phyloP scores from a whole-genome alignment of 2,113 vertebrate species.

The Naja naja region DNA sequence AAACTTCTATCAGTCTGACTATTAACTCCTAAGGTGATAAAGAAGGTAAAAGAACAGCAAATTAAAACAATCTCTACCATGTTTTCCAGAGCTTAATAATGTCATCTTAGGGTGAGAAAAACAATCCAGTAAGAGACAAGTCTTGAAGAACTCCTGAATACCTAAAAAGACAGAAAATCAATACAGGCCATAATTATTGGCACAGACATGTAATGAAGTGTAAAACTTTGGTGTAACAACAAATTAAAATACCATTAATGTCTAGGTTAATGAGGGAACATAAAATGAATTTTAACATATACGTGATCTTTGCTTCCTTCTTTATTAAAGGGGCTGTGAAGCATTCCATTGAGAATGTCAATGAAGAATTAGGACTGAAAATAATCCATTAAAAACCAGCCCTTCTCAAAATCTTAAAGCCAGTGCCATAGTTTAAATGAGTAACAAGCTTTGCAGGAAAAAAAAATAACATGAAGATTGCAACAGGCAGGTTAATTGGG shows the following conservation, averaged over 20 bases:
- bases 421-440: constrained; percentile 34
- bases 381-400: constrained; percentile 11
- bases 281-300: constrained; percentile 29
- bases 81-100: constrained; percentile 46
- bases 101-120: constrained; percentile 47
- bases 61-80: constrained; percentile 42
- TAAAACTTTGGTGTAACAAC: constrained; percentile 54
- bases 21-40: constrained; percentile 49
- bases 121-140: constrained; percentile 50
- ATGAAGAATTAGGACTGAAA: constrained; percentile 24
- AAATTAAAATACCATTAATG: constrained; percentile 64
- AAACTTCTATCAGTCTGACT: constrained; percentile 11
- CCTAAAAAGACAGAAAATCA: constrained; percentile 58
- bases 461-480: constrained; percentile 34
- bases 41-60: constrained; percentile 39
- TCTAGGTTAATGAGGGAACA: constrained; percentile 45
- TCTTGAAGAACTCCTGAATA: constrained; percentile 49
- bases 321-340: background rate
- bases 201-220: constrained; percentile 48
- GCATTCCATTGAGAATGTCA: constrained; percentile 16
- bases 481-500: constrained; percentile 40
- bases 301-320: background rate
- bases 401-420: constrained; percentile 32
- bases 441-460: constrained; percentile 34
- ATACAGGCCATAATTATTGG: constrained; percentile 41